These are phyloP conservation scores for Stercorarius parasiticus DNA, from an alignment of 2,113 vertebrate genomes.

Conservation along the genomic window DNA sequence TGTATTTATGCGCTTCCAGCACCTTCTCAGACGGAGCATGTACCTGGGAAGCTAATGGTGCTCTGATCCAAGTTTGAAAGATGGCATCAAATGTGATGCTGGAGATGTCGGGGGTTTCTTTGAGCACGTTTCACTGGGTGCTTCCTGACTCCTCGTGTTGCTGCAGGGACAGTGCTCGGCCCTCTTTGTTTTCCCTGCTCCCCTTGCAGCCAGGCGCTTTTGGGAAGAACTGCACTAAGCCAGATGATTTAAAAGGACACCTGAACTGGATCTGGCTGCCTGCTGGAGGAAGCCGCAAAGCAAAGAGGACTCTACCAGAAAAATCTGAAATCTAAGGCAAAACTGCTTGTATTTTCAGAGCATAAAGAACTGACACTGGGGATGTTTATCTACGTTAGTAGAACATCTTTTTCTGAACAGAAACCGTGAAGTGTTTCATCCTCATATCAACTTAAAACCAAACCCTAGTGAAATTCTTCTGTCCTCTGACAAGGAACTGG, in stretches of 20 bases:
- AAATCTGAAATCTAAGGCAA: background rate
- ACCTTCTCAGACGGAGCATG: background rate
- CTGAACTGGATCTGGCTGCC: background rate
- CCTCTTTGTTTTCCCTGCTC: background rate
- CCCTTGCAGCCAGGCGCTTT: background rate
- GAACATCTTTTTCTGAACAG: background rate
- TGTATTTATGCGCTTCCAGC: background rate
- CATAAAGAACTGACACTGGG: background rate
- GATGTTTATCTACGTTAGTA: background rate
- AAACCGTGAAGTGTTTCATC: background rate
- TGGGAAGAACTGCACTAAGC: background rate
- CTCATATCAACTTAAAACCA: background rate
- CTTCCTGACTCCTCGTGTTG: accelerated
- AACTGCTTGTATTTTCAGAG: background rate
- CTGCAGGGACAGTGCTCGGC: background rate
- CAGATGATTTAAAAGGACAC: background rate
- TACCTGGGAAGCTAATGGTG: background rate
- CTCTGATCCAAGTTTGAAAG: background rate
- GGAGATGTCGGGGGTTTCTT: background rate
- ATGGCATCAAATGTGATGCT: background rate
- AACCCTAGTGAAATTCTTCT: background rate
- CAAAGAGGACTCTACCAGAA: background rate
- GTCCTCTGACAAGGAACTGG: background rate
- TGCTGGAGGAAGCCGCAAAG: background rate
- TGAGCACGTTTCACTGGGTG: background rate